phyloP scores from a whole-genome alignment of 2,797 vertebrate species.

The Cercopithecus neglectus region DNA sequence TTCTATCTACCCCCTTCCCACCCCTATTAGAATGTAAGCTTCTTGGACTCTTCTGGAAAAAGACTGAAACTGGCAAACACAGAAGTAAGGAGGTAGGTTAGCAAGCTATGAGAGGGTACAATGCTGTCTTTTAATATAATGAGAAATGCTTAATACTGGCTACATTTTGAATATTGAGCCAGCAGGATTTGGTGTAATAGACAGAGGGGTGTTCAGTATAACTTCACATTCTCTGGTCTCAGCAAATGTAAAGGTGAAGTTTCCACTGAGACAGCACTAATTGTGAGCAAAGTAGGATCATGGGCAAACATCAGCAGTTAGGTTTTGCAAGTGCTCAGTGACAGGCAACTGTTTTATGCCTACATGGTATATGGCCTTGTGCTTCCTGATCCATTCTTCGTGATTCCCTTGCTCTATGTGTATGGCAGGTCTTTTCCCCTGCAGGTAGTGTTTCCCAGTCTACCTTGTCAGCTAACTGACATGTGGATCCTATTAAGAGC shows the following conservation, averaged over 20 bases:
- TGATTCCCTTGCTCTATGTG: rapidly evolving
- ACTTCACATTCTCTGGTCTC: not conserved
- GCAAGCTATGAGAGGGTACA: not conserved
- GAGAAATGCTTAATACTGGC: not conserved
- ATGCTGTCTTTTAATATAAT: not conserved
- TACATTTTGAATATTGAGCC: not conserved
- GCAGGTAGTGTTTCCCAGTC: not conserved
- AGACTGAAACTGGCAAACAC: not conserved
- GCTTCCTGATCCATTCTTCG: not conserved
- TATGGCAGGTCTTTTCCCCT: too few relatives aligned
- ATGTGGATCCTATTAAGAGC: not conserved
- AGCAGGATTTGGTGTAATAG: not conserved
- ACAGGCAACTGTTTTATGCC: not conserved
- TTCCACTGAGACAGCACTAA: not conserved
- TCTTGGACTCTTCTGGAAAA: not conserved
- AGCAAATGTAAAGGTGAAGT: not conserved
- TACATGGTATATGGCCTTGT: not conserved
- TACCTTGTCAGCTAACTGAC: not conserved
- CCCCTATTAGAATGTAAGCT: not conserved
- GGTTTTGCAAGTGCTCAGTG: not conserved
- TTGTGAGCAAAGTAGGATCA: not conserved
- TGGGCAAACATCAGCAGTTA: not conserved
- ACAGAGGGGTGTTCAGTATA: not conserved
- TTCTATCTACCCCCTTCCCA: not conserved
- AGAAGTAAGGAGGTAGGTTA: not conserved